phyloP scores from a whole-genome alignment of 2,888 invertebrate genomes.

The Prosopocoilus inquinatus region DNA sequence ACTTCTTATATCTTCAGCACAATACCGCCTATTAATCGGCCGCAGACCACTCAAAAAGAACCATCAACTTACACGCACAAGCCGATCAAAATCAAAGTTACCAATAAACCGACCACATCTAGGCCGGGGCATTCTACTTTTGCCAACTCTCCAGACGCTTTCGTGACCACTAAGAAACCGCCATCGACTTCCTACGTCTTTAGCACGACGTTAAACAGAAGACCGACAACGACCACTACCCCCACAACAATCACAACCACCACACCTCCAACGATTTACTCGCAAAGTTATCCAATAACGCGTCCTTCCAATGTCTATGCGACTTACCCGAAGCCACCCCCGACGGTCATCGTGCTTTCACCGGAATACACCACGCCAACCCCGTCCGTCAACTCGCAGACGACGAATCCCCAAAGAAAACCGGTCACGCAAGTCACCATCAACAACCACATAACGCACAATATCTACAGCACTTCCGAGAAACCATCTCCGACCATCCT shows the following conservation, averaged over 20 bases:
- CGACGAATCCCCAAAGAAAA: conserved; percentile 47
- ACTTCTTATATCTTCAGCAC: conserved; percentile 51
- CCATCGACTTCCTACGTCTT: conserved; percentile 50
- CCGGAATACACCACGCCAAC: conserved; percentile 36
- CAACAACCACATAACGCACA: conserved; percentile 61
- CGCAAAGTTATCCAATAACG: conserved; percentile 2
- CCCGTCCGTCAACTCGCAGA: conserved; percentile 32
- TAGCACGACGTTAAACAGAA: conserved; percentile 36
- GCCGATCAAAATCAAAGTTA: conserved; percentile 41
- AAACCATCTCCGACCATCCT: conserved; percentile 63
- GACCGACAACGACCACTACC: conserved; percentile 33
- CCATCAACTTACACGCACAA: conserved; percentile 24
- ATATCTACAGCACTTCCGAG: conserved; percentile 54
- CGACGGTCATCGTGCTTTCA: conserved; percentile 61
- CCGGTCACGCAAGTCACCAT: conserved; percentile 57
- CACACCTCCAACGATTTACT: conserved; percentile 31
- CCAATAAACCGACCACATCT: conserved; percentile 41
- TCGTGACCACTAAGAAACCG: conserved; percentile 38
- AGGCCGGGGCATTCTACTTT: conserved; percentile 44
- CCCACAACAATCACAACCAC: conserved; percentile 24
- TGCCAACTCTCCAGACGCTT: conserved; percentile 37
- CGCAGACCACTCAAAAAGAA: conserved; percentile 12
- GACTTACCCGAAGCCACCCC: conserved; percentile 51
- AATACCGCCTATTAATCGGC: conserved; percentile 37
- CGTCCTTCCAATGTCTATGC: conserved; percentile 24